Conservation (phyloP, 92 coral and sea anemone species). For the Bergia puertoricense region DNA sequence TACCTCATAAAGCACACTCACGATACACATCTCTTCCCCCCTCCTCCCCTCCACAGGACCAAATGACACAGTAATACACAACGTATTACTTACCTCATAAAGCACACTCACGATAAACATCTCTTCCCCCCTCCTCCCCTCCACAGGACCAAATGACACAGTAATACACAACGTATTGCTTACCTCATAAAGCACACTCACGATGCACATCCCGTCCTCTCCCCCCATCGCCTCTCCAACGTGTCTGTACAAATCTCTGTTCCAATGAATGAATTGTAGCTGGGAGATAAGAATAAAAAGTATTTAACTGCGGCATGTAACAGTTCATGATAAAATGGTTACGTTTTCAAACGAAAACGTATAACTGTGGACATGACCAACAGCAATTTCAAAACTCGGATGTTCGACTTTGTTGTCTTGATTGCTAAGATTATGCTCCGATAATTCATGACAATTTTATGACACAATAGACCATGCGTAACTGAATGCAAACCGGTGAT, state of each 20-base stretch:
- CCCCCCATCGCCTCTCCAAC: constrained; percentile 83
- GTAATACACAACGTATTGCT: background rate
- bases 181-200: constrained; percentile 80
- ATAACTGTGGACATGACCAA: no score
- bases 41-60: background rate
- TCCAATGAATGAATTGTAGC: constrained; percentile 91
- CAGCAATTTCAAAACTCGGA: no score
- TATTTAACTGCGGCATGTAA: background rate
- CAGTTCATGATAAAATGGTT: no score
- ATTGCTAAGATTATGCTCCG: no score
- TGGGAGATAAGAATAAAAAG: constrained; percentile 14
- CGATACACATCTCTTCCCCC: background rate
- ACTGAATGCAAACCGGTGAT: no score
- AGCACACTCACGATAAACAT: constrained; percentile 20
- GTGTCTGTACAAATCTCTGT: constrained; percentile 68
- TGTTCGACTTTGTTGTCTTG: no score
- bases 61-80: background rate
- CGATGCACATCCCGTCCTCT: constrained; percentile 74
- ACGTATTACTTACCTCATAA: constrained; percentile 57
- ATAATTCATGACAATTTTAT: no score
- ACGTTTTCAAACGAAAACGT: no score
- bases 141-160: background rate
- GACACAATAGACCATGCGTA: no score
- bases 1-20: constrained; percentile 63
- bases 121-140: no score